Evolutionary conservation across 1,140 invertebrate species (phyloP).

Genomic region (Aphidius gifuensis): DNA sequence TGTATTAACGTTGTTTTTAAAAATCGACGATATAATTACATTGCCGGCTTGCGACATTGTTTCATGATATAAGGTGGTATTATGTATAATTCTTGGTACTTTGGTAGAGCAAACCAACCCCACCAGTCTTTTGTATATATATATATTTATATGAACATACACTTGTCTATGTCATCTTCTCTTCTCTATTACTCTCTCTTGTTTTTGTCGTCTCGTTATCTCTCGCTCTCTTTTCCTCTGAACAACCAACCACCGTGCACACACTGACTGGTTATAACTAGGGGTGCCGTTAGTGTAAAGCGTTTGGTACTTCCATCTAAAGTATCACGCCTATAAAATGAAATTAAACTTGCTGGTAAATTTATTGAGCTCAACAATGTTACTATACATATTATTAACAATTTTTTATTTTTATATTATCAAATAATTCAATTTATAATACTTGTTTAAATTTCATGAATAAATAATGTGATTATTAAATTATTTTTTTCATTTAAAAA

Average conservation of each 20-base stretch:
- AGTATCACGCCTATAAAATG: constrained; percentile 47
- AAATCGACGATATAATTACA: constrained; percentile 41
- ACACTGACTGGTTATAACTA: background rate
- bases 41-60: constrained; percentile 24
- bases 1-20: constrained; percentile 21
- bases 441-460: no score
- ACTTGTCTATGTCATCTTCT: background rate
- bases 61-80: constrained; percentile 33
- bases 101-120: background rate
- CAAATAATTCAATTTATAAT: no score
- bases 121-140: background rate
- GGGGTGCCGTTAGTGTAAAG: constrained; percentile 35
- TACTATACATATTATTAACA: no score
- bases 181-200: constrained; percentile 9
- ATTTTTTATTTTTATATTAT: no score
- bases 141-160: background rate
- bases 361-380: constrained; percentile 35
- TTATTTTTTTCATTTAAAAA: no score
- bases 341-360: constrained; percentile 45
- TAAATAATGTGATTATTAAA: no score
- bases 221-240: background rate
- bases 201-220: background rate
- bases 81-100: constrained; percentile 35
- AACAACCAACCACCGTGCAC: constrained; percentile 7
- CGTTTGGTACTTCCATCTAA: constrained; percentile 34